Conservation (phyloP, 2,888 invertebrate species). For the Hartigia nigra region DNA sequence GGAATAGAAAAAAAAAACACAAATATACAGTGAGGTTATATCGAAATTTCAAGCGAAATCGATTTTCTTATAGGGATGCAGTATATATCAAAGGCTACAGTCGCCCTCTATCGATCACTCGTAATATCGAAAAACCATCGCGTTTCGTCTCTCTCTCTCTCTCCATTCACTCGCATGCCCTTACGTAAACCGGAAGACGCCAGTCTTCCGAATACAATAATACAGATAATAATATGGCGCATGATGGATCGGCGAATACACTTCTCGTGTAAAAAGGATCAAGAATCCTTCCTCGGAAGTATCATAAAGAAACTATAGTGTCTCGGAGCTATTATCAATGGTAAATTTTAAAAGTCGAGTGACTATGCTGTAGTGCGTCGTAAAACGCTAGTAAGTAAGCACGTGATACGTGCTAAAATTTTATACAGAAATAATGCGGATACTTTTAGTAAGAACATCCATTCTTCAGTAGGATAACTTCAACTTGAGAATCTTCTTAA, state of each 20-base stretch:
- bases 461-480: neutral
- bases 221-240: neutral
- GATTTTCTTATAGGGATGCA: neutral
- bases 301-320: neutral
- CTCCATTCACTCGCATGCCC: neutral
- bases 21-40: neutral
- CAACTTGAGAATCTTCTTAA: neutral
- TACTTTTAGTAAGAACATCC: neutral
- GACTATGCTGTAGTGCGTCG: too few species aligned
- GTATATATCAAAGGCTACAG: neutral
- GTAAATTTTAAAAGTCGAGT: neutral
- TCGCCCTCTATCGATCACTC: neutral
- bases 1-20: constrained; percentile 44
- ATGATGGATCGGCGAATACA: neutral
- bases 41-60: neutral
- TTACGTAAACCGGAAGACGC: neutral
- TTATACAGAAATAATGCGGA: neutral
- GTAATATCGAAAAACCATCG: neutral
- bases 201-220: neutral
- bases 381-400: too few species aligned
- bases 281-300: neutral
- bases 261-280: neutral
- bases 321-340: neutral
- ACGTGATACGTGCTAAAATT: neutral
- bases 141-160: neutral